These are phyloP conservation scores for Belgica antarctica DNA, from an alignment of 2,888 invertebrate species.

Conservation along the genomic window DNA sequence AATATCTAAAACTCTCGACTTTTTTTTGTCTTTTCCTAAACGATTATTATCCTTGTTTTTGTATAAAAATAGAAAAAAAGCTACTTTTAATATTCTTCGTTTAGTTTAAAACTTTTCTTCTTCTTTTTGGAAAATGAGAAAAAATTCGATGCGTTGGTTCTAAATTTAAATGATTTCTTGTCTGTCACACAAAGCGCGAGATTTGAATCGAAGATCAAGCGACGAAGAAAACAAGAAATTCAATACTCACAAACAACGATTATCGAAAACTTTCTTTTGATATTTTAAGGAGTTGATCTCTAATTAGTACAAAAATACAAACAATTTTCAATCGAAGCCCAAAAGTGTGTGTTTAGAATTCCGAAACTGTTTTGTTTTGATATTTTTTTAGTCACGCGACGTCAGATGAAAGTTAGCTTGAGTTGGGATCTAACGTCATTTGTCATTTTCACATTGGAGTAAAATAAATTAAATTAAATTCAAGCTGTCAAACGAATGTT, in stretches of 20 bases:
- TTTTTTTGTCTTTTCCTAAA: background rate
- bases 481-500: too few relatives aligned
- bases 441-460: too few relatives aligned
- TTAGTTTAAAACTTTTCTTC: background rate
- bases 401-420: too few relatives aligned
- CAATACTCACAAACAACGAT: too few relatives aligned
- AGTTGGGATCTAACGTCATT: too few relatives aligned
- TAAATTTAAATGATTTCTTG: background rate
- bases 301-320: background rate
- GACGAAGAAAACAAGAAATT: background rate
- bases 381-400: too few relatives aligned
- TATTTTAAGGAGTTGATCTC: background rate
- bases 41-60: background rate
- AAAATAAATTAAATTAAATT: too few relatives aligned
- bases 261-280: background rate
- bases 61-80: constrained; percentile 29
- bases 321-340: background rate
- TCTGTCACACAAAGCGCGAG: constrained; percentile 14
- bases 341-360: background rate
- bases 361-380: too few relatives aligned
- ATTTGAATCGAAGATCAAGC: background rate
- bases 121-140: background rate
- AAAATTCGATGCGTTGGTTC: constrained; percentile 16
- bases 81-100: background rate
- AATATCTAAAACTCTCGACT: constrained; percentile 9